phyloP scores from a whole-genome alignment of 2,113 vertebrate species.

The Hemibagrus wyckioides region DNA sequence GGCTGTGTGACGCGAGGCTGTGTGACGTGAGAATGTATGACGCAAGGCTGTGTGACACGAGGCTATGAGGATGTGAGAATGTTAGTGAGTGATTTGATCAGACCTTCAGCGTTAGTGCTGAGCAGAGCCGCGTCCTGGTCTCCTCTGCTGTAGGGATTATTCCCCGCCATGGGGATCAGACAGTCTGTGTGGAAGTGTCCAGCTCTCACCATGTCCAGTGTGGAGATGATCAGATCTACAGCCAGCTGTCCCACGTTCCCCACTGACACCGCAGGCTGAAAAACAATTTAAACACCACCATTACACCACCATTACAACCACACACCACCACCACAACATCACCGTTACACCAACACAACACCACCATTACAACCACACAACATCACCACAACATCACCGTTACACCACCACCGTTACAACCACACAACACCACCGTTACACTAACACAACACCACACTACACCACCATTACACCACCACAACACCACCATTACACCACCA shows the following conservation, averaged over 20 bases:
- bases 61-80: too few relatives aligned
- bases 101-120: constrained; percentile 90
- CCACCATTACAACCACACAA: neutral
- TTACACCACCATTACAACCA: neutral
- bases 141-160: constrained; percentile 85
- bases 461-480: neutral
- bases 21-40: too few relatives aligned
- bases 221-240: constrained; percentile 89
- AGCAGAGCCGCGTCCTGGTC: constrained; percentile 79
- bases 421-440: neutral
- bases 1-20: too few relatives aligned
- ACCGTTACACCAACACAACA: neutral
- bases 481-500: neutral
- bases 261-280: constrained; percentile 91
- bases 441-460: neutral
- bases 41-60: too few relatives aligned
- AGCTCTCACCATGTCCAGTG: constrained; percentile 81
- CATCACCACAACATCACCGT: neutral
- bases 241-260: constrained; percentile 95
- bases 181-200: constrained; percentile 92
- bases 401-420: neutral
- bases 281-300: neutral
- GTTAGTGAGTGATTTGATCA: neutral
- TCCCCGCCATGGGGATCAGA: constrained; percentile 91
- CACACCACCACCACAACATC: neutral